Evolutionary conservation across 2,888 invertebrate genomes (phyloP).

Genomic region (Azorinus chamasolen): DNA sequence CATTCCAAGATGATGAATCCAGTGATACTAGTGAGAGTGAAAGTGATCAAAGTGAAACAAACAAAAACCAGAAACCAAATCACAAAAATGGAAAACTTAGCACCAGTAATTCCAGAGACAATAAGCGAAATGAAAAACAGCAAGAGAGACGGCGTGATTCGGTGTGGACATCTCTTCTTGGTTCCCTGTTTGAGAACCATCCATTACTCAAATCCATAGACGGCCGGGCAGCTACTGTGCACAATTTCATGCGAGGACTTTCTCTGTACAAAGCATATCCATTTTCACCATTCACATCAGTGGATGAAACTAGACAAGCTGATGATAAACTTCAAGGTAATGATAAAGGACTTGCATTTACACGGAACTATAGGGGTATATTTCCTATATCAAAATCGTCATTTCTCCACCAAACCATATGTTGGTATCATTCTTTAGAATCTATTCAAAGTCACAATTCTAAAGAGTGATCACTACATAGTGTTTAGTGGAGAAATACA

Average conservation of each 20-base stretch:
- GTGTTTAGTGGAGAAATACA: too few species aligned
- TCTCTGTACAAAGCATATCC: constrained; percentile 84
- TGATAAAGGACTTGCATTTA: too few species aligned
- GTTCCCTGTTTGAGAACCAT: constrained; percentile 70
- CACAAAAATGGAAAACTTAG: constrained; percentile 47
- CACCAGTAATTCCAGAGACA: constrained; percentile 13
- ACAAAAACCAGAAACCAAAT: constrained; percentile 61
- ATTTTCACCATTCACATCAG: constrained; percentile 85
- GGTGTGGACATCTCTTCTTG: constrained; percentile 70
- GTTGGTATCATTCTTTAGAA: too few species aligned
- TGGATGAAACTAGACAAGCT: constrained; percentile 39
- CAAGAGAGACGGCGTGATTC: constrained; percentile 45
- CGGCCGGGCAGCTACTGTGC: constrained; percentile 86
- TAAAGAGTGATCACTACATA: too few species aligned
- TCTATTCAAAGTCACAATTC: too few species aligned
- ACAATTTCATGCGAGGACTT: constrained; percentile 87
- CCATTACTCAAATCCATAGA: constrained; percentile 84
- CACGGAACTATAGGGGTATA: too few species aligned
- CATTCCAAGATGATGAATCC: constrained; percentile 62
- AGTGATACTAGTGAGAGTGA: constrained; percentile 65
- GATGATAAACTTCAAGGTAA: constrained; percentile 59
- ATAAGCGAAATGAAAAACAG: constrained; percentile 13
- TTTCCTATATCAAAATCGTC: too few species aligned
- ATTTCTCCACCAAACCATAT: too few species aligned
- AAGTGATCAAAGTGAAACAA: constrained; percentile 3